Percentiles rank a stretch among this genome's conserved stretches.
Evolutionary conservation across 2,797 vertebrate species (phyloP).

Genomic region (Alcedo quadribrachys): DNA sequence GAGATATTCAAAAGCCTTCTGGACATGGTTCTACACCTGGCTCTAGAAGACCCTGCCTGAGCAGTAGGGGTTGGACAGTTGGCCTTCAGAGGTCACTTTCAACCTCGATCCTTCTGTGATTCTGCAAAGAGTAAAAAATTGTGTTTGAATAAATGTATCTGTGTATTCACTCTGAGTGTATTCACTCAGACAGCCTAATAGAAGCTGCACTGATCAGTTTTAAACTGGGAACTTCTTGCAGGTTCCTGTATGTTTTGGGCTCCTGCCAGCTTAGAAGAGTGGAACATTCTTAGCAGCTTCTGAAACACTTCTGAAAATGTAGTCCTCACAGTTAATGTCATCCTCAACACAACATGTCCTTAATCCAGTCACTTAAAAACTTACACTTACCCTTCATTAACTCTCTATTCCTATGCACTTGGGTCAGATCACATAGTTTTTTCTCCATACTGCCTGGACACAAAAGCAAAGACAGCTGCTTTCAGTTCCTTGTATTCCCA

Average conservation of each 20-base stretch:
- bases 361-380: not conserved
- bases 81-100: not conserved
- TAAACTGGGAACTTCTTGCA: not conserved
- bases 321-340: not conserved
- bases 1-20: not conserved
- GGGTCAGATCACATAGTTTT: not conserved
- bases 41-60: not conserved
- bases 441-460: not conserved
- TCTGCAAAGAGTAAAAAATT: not conserved
- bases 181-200: not conserved
- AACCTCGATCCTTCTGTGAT: not conserved
- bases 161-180: not conserved
- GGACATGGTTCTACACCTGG: not conserved
- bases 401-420: not conserved
- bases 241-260: constrained; percentile 8
- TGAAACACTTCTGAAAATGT: not conserved
- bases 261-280: constrained; percentile 1
- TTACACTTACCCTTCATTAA: not conserved
- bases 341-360: not conserved
- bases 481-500: not conserved
- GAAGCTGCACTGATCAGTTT: not conserved
- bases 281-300: constrained; percentile 11
- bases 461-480: not conserved
- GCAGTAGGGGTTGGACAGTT: rapidly evolving
- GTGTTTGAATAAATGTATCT: not conserved